These are phyloP conservation scores for Lymantria monacha DNA, from an alignment of 2,888 invertebrate species.

Conservation along the genomic window DNA sequence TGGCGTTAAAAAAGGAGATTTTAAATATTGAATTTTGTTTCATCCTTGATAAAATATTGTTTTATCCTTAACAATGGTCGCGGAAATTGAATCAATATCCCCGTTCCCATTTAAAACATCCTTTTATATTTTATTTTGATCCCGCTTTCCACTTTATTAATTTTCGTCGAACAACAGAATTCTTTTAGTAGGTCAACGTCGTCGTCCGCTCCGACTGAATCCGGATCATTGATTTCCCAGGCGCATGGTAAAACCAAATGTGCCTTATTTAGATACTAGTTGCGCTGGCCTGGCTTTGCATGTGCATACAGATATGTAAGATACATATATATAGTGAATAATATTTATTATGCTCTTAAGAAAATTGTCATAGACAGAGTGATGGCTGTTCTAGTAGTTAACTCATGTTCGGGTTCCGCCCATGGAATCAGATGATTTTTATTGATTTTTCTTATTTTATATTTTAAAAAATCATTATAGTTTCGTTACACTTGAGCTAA, in stretches of 20 bases:
- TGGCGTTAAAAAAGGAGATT: no score
- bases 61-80: no score
- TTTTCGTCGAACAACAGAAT: constrained; percentile 48
- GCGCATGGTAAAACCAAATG: constrained; percentile 67
- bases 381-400: no score
- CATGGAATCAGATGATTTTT: no score
- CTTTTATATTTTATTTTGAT: constrained; percentile 22
- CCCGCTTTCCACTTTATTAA: constrained; percentile 42
- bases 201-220: constrained; percentile 46
- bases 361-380: no score
- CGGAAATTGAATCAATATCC: constrained; percentile 12
- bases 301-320: constrained; percentile 14
- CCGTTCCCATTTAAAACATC: constrained; percentile 7
- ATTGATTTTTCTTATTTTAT: no score
- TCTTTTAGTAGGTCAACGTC: constrained; percentile 55
- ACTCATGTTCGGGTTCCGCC: no score
- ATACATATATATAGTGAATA: background rate
- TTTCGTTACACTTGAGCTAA: no score
- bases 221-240: constrained; percentile 69
- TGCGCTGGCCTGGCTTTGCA: constrained; percentile 24
- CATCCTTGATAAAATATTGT: no score
- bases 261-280: constrained; percentile 53
- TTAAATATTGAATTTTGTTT: no score
- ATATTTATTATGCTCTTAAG: background rate
- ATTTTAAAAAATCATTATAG: no score